phyloP scores from a whole-genome alignment of 2,888 invertebrate genomes.

The Lacanobia oleracea region DNA sequence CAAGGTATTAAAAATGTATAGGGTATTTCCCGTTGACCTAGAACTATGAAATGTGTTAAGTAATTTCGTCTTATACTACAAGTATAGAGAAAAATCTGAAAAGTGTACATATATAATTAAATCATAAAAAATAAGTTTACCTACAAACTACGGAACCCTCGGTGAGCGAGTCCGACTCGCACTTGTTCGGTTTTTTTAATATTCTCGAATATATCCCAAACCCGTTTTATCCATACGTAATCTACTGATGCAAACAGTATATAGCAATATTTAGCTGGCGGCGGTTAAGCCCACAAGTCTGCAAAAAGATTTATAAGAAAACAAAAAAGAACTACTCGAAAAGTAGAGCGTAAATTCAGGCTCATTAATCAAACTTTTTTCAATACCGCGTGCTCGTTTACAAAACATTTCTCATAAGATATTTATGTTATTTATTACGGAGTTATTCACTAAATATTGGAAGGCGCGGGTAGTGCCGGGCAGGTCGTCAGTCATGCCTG shows the following conservation, averaged over 20 bases:
- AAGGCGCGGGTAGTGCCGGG: constrained; percentile 44
- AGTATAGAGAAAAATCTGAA: too few species aligned
- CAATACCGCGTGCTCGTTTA: constrained; percentile 45
- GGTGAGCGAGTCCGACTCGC: too few species aligned
- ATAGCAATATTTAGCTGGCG: background rate
- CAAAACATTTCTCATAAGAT: constrained; percentile 54
- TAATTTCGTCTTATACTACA: too few species aligned
- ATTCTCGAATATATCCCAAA: background rate
- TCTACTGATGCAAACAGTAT: background rate
- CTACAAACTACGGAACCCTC: too few species aligned
- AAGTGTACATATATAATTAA: too few species aligned
- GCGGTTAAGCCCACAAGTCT: constrained; percentile 4
- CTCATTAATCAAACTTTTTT: constrained; percentile 54
- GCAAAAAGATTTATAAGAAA: constrained; percentile 25
- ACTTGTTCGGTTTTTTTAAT: too few species aligned
- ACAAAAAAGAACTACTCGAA: constrained; percentile 19
- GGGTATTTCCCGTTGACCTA: too few species aligned
- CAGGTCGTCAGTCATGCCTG: constrained; percentile 52
- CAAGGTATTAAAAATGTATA: too few species aligned
- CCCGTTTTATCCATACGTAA: background rate
- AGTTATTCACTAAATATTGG: constrained; percentile 54
- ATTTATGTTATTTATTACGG: constrained; percentile 58
- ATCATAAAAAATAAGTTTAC: too few species aligned
- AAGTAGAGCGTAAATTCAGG: constrained; percentile 23
- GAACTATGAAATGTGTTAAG: too few species aligned